These are phyloP conservation scores for Aleiodes sp. DNA, from an alignment of 1,140 invertebrate genomes.

Conservation along the genomic window DNA sequence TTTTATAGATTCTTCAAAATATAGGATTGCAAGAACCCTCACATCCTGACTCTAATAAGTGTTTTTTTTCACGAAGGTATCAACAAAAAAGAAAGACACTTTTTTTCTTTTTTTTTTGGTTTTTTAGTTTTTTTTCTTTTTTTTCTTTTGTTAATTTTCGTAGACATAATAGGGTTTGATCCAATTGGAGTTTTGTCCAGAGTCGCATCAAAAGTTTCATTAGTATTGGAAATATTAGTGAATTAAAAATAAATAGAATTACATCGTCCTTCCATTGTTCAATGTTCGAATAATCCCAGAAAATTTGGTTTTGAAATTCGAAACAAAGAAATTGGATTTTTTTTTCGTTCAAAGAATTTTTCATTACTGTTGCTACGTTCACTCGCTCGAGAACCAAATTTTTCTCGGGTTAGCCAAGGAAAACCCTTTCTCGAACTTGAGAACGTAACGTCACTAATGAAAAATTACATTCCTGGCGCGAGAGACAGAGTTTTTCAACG, in stretches of 20 bases:
- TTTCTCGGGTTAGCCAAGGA: too few species aligned
- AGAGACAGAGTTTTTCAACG: too few species aligned
- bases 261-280: not conserved
- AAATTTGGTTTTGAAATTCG: too few species aligned
- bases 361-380: too few species aligned
- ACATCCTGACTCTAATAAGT: too few species aligned
- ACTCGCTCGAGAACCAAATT: too few species aligned
- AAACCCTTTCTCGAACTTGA: too few species aligned
- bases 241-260: not conserved
- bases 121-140: not conserved
- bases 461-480: too few species aligned
- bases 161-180: not conserved
- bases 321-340: too few species aligned
- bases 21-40: not conserved
- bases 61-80: not conserved
- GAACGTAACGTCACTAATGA: too few species aligned
- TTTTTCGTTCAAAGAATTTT: too few species aligned
- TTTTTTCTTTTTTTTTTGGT: not conserved
- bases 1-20: not conserved
- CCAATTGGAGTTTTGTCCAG: not conserved
- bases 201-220: not conserved
- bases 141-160: not conserved
- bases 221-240: not conserved
- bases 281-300: too few species aligned
- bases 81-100: constrained; percentile 6